These are phyloP conservation scores for Lepeophtheirus salmonis DNA, from an alignment of 1,140 invertebrate species.

Conservation along the genomic window DNA sequence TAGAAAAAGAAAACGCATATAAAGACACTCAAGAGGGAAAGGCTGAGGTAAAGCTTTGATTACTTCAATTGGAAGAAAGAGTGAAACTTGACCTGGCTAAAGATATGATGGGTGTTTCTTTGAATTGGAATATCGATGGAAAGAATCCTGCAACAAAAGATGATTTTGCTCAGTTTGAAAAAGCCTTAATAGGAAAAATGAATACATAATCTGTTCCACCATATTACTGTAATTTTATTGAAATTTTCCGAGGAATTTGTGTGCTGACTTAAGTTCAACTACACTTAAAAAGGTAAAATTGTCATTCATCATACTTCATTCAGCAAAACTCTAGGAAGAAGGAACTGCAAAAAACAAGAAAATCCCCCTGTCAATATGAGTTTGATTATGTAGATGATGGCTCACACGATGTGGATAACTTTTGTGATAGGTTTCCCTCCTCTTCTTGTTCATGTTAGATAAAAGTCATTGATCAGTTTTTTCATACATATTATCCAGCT, in stretches of 20 bases:
- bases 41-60: neutral
- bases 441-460: neutral
- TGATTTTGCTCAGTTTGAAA: neutral
- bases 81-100: constrained; percentile 2
- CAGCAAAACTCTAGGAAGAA: constrained; percentile 9
- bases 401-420: constrained; percentile 8
- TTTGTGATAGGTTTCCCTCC: constrained; percentile 10
- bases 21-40: neutral
- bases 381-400: neutral
- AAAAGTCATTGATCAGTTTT: neutral
- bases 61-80: neutral
- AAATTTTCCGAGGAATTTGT: neutral
- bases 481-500: neutral
- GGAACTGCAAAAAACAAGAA: constrained; percentile 7
- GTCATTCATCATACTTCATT: neutral
- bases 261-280: neutral
- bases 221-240: neutral
- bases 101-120: constrained; percentile 14
- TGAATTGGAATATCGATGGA: neutral
- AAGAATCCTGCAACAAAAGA: neutral
- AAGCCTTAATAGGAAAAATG: neutral
- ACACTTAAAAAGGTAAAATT: constrained; percentile 9
- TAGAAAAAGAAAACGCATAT: neutral
- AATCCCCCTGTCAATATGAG: neutral
- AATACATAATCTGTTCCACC: neutral